Evolutionary conservation across 2,113 vertebrate species (phyloP).

Genomic region (Nothoprocta pentlandii): DNA sequence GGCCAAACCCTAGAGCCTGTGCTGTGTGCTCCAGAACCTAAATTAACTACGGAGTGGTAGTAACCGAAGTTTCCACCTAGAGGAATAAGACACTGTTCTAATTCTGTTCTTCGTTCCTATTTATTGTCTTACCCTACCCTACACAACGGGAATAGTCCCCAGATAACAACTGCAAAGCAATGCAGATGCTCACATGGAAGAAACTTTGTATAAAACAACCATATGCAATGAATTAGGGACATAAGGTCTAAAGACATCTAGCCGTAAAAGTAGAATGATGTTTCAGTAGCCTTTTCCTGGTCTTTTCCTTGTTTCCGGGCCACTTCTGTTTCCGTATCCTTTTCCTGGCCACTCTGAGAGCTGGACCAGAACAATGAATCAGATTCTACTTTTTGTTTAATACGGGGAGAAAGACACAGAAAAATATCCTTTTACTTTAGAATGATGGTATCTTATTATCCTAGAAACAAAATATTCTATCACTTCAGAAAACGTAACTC

Average conservation of each 20-base stretch:
- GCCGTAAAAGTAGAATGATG: background rate
- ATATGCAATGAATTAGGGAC: background rate
- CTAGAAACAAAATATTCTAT: background rate
- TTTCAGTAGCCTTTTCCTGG: background rate
- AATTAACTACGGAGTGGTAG: background rate
- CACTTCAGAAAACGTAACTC: background rate
- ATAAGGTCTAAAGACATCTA: background rate
- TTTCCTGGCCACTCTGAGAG: background rate
- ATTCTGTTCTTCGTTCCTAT: background rate
- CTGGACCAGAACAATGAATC: background rate
- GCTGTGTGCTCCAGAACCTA: background rate
- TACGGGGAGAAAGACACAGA: background rate
- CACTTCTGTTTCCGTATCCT: no score
- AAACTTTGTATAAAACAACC: background rate
- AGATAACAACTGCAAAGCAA: background rate
- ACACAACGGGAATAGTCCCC: background rate
- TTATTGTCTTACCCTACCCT: fast-evolving
- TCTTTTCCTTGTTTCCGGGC: no score
- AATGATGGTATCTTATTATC: background rate
- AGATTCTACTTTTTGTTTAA: background rate
- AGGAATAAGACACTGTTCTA: background rate
- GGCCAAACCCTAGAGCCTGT: background rate
- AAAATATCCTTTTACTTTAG: background rate
- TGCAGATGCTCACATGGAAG: background rate
- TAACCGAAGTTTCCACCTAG: background rate